A percentile compares a stretch with the other conserved stretches of the same genome.
These are phyloP conservation scores for Leptonema lineaticorne DNA, from an alignment of 1,140 invertebrate species.

Conservation along the genomic window DNA sequence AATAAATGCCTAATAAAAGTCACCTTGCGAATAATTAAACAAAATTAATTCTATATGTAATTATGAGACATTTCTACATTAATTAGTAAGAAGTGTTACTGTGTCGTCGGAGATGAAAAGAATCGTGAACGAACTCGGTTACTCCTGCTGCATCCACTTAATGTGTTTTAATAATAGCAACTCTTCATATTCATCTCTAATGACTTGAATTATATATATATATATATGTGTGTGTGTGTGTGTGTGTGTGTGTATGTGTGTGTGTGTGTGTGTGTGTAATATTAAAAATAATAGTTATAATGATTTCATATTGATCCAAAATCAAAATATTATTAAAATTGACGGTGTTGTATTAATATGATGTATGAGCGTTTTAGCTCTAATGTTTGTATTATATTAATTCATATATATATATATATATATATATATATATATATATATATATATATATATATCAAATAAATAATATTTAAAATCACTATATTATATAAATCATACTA, in stretches of 20 bases:
- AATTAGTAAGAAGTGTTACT: not conserved
- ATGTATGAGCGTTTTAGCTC: not conserved
- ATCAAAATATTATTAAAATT: not conserved
- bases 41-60: constrained; percentile 24
- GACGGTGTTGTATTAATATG: not conserved
- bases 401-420: no score
- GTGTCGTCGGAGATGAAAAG: not conserved
- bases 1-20: constrained; percentile 26
- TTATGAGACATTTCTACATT: constrained; percentile 9
- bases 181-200: not conserved
- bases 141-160: not conserved
- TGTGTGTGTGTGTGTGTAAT: not conserved
- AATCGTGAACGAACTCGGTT: no score
- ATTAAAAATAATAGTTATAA: not conserved
- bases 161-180: not conserved
- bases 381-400: no score
- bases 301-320: not conserved
- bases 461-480: no score
- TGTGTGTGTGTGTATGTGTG: not conserved
- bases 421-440: no score
- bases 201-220: no score
- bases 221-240: no score
- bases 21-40: constrained; percentile 18
- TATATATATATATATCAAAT: no score
- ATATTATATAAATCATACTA: no score